These are phyloP conservation scores for Ypsolopha scabrella DNA, from an alignment of 2,888 invertebrate species.

Conservation along the genomic window DNA sequence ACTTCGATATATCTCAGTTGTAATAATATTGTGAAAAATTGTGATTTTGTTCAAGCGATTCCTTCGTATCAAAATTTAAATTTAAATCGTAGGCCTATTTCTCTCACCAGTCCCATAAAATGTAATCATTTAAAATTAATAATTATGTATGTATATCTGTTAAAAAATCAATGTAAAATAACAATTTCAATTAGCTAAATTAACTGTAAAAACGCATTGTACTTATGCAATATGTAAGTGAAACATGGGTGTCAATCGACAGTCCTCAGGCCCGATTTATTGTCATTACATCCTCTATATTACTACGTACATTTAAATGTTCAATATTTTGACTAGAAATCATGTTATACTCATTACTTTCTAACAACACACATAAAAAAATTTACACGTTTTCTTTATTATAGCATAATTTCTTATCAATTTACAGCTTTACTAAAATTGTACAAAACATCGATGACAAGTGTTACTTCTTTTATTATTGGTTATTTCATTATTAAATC, in stretches of 20 bases:
- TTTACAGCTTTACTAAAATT: slow-evolving; percentile 60
- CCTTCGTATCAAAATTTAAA: no score
- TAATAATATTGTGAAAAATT: no score
- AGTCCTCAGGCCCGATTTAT: slow-evolving; percentile 58
- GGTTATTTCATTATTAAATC: slow-evolving; percentile 13
- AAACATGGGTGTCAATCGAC: slow-evolving; percentile 24
- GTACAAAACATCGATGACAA: slow-evolving; percentile 63
- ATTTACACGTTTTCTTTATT: slow-evolving; percentile 44
- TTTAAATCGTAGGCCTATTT: no score
- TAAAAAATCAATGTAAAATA: no score
- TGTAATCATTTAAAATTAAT: no score
- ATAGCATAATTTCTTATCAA: slow-evolving; percentile 59
- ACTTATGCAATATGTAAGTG: slow-evolving; percentile 34
- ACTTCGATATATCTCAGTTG: no score
- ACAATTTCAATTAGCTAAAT: neutral
- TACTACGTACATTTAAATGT: slow-evolving; percentile 57
- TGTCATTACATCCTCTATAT: slow-evolving; percentile 65
- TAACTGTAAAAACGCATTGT: slow-evolving; percentile 1
- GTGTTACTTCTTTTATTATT: slow-evolving; percentile 16
- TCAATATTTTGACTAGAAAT: slow-evolving; percentile 72
- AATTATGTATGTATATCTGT: no score
- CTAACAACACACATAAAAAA: slow-evolving; percentile 61
- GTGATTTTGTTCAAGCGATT: no score
- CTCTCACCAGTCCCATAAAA: no score
- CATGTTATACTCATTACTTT: slow-evolving; percentile 64